A percentile compares a stretch with the other conserved stretches of the same genome.
Evolutionary conservation across 1,140 invertebrate species (phyloP).

Genomic region (Ceratosolen solmsi): DNA sequence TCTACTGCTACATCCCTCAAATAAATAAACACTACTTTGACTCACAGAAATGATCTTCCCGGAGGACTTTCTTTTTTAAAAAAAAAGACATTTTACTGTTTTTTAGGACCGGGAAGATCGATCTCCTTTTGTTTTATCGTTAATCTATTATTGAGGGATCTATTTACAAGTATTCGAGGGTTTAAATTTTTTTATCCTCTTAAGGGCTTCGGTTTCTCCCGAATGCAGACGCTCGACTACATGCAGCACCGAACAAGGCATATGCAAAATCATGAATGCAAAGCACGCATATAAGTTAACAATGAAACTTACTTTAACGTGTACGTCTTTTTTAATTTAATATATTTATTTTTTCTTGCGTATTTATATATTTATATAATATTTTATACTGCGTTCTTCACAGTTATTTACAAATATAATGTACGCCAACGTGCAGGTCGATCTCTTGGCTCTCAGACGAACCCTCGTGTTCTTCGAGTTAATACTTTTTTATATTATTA

Average conservation of each 20-base stretch:
- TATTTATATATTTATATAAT: slow-evolving; percentile 74
- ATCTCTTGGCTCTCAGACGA: slow-evolving; percentile 71
- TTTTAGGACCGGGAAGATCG: neutral
- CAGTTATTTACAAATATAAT: slow-evolving; percentile 56
- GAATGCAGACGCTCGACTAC: slow-evolving; percentile 45
- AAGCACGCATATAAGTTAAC: neutral
- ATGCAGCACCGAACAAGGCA: neutral
- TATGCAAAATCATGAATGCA: neutral
- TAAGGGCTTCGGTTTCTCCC: slow-evolving; percentile 43
- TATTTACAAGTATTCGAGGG: neutral
- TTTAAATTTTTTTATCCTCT: slow-evolving; percentile 45
- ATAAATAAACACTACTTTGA: neutral
- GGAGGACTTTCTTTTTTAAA: neutral
- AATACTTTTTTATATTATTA: slow-evolving; percentile 44
- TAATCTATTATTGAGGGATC: neutral
- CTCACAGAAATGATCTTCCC: neutral
- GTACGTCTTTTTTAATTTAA: slow-evolving; percentile 72
- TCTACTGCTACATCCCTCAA: neutral
- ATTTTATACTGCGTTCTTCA: slow-evolving; percentile 71
- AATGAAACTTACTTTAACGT: slow-evolving; percentile 57
- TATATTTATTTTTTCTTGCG: slow-evolving; percentile 73
- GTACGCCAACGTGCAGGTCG: slow-evolving; percentile 62
- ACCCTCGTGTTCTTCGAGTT: slow-evolving; percentile 57
- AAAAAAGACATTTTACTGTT: neutral
- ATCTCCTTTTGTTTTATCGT: slow-evolving; percentile 7